Evolutionary conservation across 1,140 invertebrate genomes (phyloP).

Genomic region (Brachionus sp.): DNA sequence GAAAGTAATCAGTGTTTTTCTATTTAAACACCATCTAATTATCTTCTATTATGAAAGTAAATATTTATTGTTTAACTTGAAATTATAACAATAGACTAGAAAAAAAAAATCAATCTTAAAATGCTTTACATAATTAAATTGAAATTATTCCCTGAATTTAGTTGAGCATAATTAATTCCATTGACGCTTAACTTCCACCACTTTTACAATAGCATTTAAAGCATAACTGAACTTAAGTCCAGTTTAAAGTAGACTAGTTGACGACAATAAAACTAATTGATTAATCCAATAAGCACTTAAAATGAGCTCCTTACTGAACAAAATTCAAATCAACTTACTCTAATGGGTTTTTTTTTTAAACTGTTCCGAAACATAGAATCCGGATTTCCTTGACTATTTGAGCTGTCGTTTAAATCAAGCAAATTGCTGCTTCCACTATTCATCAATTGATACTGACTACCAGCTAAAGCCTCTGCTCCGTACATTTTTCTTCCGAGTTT

Average conservation of each 20-base stretch:
- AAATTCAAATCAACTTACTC: background rate
- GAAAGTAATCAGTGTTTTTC: too few relatives aligned
- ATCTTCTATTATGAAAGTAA: background rate
- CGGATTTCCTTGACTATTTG: slow-evolving; percentile 6
- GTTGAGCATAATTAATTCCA: background rate
- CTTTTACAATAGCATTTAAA: background rate
- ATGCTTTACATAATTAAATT: background rate
- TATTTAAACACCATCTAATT: too few relatives aligned
- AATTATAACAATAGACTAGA: background rate
- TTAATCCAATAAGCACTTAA: too few relatives aligned
- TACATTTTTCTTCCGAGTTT: background rate
- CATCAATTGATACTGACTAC: slow-evolving; percentile 13
- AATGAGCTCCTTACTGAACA: background rate
- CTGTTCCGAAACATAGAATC: background rate
- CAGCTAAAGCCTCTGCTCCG: background rate
- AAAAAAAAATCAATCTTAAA: background rate
- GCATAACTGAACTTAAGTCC: too few relatives aligned
- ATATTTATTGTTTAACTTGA: background rate
- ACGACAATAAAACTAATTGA: too few relatives aligned
- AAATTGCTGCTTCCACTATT: background rate
- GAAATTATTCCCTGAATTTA: background rate
- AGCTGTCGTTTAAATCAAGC: slow-evolving; percentile 7
- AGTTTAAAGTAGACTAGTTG: too few relatives aligned
- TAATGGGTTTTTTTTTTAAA: background rate
- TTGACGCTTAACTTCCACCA: background rate